Evolutionary conservation across 2,113 vertebrate species (phyloP), one percentile per base, ranked within the genome.

Genomic region (Seriola quinqueradiata): DNA sequence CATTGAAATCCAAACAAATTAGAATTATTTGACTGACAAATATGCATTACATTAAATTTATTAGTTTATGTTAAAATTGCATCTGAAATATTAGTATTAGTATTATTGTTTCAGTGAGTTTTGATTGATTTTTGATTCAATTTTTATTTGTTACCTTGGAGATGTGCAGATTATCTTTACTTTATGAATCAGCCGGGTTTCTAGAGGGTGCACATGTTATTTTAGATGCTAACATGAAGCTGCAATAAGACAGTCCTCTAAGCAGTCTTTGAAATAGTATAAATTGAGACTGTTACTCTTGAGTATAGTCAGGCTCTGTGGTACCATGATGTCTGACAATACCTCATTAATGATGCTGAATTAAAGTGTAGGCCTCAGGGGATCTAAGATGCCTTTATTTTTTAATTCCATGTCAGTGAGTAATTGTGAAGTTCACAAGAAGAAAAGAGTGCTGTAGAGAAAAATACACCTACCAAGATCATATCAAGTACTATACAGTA

Each of bases 371-470:
- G 21, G 17, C 12, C 65, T 77, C 57, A 77, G 38, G 60, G 21
- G 34, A 74, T 63, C 32, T 21, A 28, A 28, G 32, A 64, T 61
- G 61, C 70, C n/a, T 66, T 75, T 14, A 32, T 65, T 71, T 76
- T 21, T 55, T 48, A 14, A 28, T 74, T 55, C 42, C 19, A 40
- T 40, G 34, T 69, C 28, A 25, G n/a, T 69, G 63, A 63, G 38
- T 78, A 71, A 78, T 71, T 71, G 44, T 82, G 12, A 71, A 68
- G 57, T 84, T 79, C 21, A 65, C 63, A 72, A 10, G 57, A 64
- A 48, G 32, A 71, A 70, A 76, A 42, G 55, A 63, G 42, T 36
- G 36, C 1, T 13, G 38, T 54, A 61, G 50, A 48, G 14, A 19
- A 55, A 70, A 75, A 13, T 42, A 40, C 48, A 58, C 23, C 23